These are phyloP conservation scores for Adelphocoris suturalis DNA, from an alignment of 2,888 invertebrate genomes.

Conservation along the genomic window DNA sequence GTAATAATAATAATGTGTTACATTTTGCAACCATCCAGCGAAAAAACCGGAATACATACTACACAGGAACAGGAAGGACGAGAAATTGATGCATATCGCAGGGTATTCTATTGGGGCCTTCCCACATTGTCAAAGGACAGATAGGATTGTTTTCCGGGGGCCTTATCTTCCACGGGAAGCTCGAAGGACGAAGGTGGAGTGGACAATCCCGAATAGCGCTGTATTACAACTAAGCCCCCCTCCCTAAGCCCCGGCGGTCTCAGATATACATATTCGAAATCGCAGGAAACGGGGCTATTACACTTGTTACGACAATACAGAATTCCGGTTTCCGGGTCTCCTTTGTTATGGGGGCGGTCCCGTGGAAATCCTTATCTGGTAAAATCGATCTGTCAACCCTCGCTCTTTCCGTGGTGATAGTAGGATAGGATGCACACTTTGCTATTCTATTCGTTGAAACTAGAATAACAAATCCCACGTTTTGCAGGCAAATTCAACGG, in stretches of 20 bases:
- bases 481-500: too few relatives aligned
- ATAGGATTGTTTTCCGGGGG: slow-evolving; percentile 55
- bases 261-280: slow-evolving; percentile 50
- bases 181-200: slow-evolving; percentile 9
- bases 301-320: slow-evolving; percentile 65
- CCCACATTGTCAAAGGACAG: slow-evolving; percentile 12
- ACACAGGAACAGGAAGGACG: background rate
- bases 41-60: too few relatives aligned
- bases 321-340: slow-evolving; percentile 61
- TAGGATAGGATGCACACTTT: too few relatives aligned
- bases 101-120: background rate
- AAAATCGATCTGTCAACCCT: slow-evolving; percentile 58
- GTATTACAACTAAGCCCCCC: background rate
- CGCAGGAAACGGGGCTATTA: slow-evolving; percentile 65
- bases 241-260: background rate
- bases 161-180: slow-evolving; percentile 45
- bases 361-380: slow-evolving; percentile 20
- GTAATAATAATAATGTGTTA: too few relatives aligned
- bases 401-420: background rate
- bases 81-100: slow-evolving; percentile 22
- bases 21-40: too few relatives aligned
- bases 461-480: too few relatives aligned
- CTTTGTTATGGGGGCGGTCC: slow-evolving; percentile 41
- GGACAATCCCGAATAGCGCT: background rate
- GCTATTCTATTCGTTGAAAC: too few relatives aligned